Conservation (phyloP, 2,888 invertebrate genomes). For the Amiota minor region DNA sequence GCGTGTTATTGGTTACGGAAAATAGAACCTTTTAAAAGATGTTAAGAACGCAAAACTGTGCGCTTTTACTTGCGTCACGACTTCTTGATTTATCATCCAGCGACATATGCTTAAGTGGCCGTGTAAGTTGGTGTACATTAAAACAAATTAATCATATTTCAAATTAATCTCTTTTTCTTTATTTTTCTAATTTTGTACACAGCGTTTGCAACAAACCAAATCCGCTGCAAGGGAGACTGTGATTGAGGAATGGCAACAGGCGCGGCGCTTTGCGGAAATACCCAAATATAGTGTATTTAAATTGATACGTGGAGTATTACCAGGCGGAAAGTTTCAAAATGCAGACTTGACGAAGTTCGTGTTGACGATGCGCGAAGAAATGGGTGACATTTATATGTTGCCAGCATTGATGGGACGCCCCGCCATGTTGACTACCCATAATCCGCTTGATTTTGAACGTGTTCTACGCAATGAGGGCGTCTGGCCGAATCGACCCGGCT, state of each 20-base stretch:
- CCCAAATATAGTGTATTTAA: conserved; percentile 48
- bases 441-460: conserved; percentile 75
- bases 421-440: conserved; percentile 71
- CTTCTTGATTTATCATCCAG: neutral
- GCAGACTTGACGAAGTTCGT: conserved; percentile 47
- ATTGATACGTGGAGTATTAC: conserved; percentile 50
- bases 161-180: neutral
- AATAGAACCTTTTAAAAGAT: no score
- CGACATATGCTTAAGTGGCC: neutral
- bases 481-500: conserved; percentile 73
- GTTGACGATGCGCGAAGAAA: conserved; percentile 46
- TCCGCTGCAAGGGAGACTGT: neutral
- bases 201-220: neutral
- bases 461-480: conserved; percentile 74
- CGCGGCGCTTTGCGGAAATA: conserved; percentile 57
- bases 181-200: neutral
- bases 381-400: conserved; percentile 72
- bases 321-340: conserved; percentile 63
- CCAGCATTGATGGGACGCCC: conserved; percentile 65
- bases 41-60: neutral
- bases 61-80: neutral
- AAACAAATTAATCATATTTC: neutral
- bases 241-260: conserved; percentile 56
- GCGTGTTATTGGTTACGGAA: neutral
- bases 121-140: neutral